Evolutionary conservation across 2,888 invertebrate species (phyloP), one percentile per base, ranked within the genome.

Genomic region (Lepetodrilus schrolli): DNA sequence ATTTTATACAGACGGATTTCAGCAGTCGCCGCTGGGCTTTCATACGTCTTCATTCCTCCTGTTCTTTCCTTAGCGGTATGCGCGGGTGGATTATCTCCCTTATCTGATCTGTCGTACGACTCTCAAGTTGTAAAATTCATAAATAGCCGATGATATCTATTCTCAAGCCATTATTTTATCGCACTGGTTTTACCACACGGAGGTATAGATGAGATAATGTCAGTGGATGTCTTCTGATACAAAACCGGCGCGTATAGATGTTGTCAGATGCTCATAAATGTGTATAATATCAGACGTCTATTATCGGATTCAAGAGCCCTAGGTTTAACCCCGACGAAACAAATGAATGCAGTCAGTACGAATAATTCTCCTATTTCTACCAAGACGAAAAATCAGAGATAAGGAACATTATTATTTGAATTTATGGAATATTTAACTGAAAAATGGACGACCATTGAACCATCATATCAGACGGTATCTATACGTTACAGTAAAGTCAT

Each of bases 241-340:
- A 30, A 58, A 58, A 30, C 13, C 34, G 23, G 26, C 30, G 13
- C 58, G 26, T 58, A 58, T 7, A n/a, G 34, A 58, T 58, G 17
- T 58, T 58, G 58, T 58, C 58, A 58, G 17, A 58, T 30, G 30
- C n/a, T 58, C 58, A 58, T 58, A 58, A 58, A 58, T 30, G 58
- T 58, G 30, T 23, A 58, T 58, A 43, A 43, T 58, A 58, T 58
- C 58, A 30, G 34, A 17, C 23, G 13, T 17, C 17, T 13, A 58
- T 26, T n/a, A 21, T 23, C 17, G 30, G 58, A 3, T 34, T 13
- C 17, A 30, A 34, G 7, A 17, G 58, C 30, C 58, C 34, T n/a
- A 26, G 30, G 8, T 58, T 58, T 58, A 58, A 58, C 58, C 58
- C n/a, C 58, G n/a, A 8, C 26, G 26, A 58, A 58, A 58, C 58